Base-by-base conservation (phyloP, 2,888 invertebrate species). In the Archips crataeganus region DNA sequence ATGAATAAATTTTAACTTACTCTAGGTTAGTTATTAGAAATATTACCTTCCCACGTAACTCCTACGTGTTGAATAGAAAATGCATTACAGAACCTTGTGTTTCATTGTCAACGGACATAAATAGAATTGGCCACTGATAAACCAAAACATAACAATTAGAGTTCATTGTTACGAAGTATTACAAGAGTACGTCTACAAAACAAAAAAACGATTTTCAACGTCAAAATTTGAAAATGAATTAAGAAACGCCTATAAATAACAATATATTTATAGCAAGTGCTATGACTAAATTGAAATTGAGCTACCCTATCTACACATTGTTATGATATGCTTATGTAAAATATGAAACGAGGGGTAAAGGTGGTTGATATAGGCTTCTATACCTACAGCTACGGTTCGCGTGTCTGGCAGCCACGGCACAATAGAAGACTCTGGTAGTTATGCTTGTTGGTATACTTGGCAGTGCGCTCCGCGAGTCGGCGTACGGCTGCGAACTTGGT, bases 401-500 rank as follows among this genome's bases (percentile, higher is more conserved):
- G 85, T 90, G 93, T 93, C 91, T 93, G 89, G 89, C 88, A 82
- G 82, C 84, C 82, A 81, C 85, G 85, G 82, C 77, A 92, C 91
- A 92, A 93, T 90, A 87, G 90, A 87, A 61, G 87, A 88, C 90
- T 89, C 87, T 90, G 84, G 79, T 89, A 90, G 87, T 80, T 90
- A 90, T 90, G 88, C 80, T 75, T 89, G 84, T 89, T 84, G 85
- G 80, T 82, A 79, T 79, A 79, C 80, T 78, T 77, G 82, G 84
- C 84, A 83, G 85, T 75, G 84, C 85, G 82, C 85, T 82, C 87
- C 84, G 88, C 90, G 94, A 94, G 94, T 94, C 90, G 88, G 85
- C 88, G 87, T 81, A 89, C 87, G 88, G 92, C 94, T 87, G 88
- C 88, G 84, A 92, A 84, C 87, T 87, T 87, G 94, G 89, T 87